These are phyloP conservation scores for Nephrotoma appendiculata DNA, from an alignment of 2,888 invertebrate genomes.

Conservation along the genomic window DNA sequence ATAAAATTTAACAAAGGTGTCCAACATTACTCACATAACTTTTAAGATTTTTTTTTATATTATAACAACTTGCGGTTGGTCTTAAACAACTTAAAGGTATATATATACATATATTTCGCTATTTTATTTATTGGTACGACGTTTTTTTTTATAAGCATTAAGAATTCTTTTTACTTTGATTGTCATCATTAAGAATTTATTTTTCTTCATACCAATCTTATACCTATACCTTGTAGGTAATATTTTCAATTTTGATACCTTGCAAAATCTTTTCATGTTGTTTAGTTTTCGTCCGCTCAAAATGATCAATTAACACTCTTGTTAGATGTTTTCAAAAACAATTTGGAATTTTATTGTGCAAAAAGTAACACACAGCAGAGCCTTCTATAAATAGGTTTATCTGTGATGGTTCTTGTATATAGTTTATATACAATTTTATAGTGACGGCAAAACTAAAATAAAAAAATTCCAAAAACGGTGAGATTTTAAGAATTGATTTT, in stretches of 20 bases:
- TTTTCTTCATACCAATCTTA: background rate
- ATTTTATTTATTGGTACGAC: background rate
- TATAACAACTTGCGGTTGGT: background rate
- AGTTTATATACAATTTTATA: background rate
- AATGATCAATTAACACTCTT: background rate
- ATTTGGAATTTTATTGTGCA: background rate
- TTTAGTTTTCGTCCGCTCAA: background rate
- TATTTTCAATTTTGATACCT: background rate
- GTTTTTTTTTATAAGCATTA: background rate
- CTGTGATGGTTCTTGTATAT: background rate
- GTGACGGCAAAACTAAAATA: background rate
- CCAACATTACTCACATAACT: background rate
- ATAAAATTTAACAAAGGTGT: background rate
- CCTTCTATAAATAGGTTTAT: background rate
- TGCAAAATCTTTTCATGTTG: background rate
- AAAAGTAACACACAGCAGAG: background rate
- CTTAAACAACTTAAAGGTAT: background rate
- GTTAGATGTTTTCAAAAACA: background rate
- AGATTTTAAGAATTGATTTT: background rate
- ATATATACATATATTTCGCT: background rate
- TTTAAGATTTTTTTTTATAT: background rate
- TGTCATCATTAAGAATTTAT: background rate
- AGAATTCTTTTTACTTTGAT: background rate
- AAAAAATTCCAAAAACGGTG: background rate
- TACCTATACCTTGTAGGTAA: background rate